Conservation (phyloP, 2,797 vertebrate genomes). For the Chelon auratus region DNA sequence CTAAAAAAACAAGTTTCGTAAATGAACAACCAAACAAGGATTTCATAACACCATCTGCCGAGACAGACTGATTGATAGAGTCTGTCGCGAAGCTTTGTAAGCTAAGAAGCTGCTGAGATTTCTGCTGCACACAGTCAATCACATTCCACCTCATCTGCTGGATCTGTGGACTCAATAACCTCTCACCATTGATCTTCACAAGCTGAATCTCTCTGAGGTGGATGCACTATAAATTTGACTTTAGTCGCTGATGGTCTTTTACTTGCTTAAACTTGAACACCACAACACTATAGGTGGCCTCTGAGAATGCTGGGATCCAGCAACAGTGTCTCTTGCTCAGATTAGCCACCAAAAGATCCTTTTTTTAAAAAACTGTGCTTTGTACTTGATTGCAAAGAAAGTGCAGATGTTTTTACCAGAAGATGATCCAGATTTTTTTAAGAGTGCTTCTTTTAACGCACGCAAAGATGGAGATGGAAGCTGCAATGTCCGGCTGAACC, state of each 20-base stretch:
- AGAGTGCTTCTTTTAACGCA: background rate
- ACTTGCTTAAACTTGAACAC: constrained; percentile 3
- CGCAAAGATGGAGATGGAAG: background rate
- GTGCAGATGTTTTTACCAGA: constrained; percentile 17
- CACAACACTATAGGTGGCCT: constrained; percentile 37
- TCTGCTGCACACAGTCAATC: background rate
- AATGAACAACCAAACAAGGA: constrained; percentile 8
- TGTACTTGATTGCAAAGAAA: background rate
- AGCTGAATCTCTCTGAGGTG: background rate
- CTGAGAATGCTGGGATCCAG: constrained; percentile 20
- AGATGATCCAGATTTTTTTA: background rate
- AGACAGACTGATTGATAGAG: background rate
- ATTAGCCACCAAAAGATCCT: background rate
- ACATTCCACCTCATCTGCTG: background rate
- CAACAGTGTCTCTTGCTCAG: background rate
- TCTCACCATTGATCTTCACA: background rate
- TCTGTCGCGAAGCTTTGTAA: background rate
- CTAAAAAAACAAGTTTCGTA: background rate
- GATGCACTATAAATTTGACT: constrained; percentile 2
- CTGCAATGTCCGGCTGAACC: constrained; percentile 1
- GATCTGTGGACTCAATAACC: background rate
- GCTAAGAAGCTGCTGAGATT: background rate
- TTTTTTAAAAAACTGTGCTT: background rate
- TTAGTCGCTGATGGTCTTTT: background rate
- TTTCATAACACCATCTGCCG: background rate